Evolutionary conservation across 1,140 invertebrate genomes (phyloP).

Genomic region (Drosophila nigrodunni): DNA sequence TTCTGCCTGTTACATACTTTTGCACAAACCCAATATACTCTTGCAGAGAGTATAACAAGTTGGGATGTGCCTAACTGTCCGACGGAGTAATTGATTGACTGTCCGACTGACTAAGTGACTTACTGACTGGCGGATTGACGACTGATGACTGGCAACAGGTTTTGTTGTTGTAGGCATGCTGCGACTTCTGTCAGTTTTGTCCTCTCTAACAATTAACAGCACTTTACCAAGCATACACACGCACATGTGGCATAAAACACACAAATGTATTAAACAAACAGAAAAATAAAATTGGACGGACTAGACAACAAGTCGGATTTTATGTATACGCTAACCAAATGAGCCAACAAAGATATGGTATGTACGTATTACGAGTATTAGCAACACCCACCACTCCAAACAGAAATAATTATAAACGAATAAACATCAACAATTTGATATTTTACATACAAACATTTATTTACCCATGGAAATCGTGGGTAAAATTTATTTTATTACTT

Average conservation of each 20-base stretch:
- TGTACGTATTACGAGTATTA: slow-evolving; percentile 5
- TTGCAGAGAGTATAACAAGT: too few relatives aligned
- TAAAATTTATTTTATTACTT: slow-evolving; percentile 36
- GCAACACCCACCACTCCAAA: slow-evolving; percentile 15
- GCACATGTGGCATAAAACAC: slow-evolving; percentile 17
- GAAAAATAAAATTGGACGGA: slow-evolving; percentile 10
- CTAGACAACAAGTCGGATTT: slow-evolving; percentile 41
- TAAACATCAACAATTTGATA: slow-evolving; percentile 53
- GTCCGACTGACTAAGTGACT: slow-evolving; percentile 18
- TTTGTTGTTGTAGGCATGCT: slow-evolving; percentile 44
- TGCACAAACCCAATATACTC: too few relatives aligned
- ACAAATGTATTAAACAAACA: slow-evolving; percentile 55
- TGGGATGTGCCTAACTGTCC: too few relatives aligned
- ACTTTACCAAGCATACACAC: slow-evolving; percentile 40
- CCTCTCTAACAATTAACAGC: slow-evolving; percentile 71
- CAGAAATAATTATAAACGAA: slow-evolving; percentile 50
- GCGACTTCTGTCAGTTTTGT: slow-evolving; percentile 50
- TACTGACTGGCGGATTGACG: slow-evolving; percentile 34
- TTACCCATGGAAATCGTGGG: background rate
- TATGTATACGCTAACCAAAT: slow-evolving; percentile 48
- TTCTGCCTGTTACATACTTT: too few relatives aligned
- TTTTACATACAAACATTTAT: slow-evolving; percentile 13
- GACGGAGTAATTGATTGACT: too few relatives aligned
- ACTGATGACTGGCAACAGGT: slow-evolving; percentile 64
- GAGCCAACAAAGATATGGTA: background rate